These are phyloP conservation scores for Deroplatys truncata DNA, from an alignment of 2,888 invertebrate species.

Conservation along the genomic window DNA sequence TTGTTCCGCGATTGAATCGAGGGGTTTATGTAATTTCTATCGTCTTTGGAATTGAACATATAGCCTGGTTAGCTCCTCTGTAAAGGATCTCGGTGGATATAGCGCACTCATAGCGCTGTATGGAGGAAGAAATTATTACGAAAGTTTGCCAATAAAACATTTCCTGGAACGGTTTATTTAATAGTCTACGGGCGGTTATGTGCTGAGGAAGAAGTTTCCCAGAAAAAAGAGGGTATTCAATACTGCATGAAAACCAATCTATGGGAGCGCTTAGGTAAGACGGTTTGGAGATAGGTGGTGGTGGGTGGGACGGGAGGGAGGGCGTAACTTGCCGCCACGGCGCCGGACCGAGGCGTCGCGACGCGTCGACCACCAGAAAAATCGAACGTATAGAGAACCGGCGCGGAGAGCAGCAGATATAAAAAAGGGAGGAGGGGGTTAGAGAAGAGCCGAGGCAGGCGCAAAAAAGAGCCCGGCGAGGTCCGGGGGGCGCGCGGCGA, in stretches of 20 bases:
- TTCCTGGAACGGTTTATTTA: neutral
- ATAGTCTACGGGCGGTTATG: neutral
- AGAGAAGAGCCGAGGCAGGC: neutral
- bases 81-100: neutral
- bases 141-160: neutral
- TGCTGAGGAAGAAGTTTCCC: neutral
- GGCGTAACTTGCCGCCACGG: slow-evolving; percentile 33
- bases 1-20: too few relatives aligned
- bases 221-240: neutral
- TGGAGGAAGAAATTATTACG: neutral
- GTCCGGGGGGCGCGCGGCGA: neutral
- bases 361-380: slow-evolving; percentile 13
- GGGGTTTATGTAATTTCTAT: too few relatives aligned
- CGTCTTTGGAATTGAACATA: neutral
- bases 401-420: slow-evolving; percentile 6
- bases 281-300: slow-evolving; percentile 32
- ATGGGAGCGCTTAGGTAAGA: neutral
- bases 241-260: neutral
- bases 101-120: neutral
- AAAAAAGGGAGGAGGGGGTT: slow-evolving; percentile 7
- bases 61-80: too few relatives aligned
- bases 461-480: slow-evolving; percentile 7
- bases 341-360: slow-evolving; percentile 19
- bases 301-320: slow-evolving; percentile 33
- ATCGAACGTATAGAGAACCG: slow-evolving; percentile 9